Conservation (phyloP, 2,888 invertebrate genomes). For the Zygogramma bicolorata region DNA sequence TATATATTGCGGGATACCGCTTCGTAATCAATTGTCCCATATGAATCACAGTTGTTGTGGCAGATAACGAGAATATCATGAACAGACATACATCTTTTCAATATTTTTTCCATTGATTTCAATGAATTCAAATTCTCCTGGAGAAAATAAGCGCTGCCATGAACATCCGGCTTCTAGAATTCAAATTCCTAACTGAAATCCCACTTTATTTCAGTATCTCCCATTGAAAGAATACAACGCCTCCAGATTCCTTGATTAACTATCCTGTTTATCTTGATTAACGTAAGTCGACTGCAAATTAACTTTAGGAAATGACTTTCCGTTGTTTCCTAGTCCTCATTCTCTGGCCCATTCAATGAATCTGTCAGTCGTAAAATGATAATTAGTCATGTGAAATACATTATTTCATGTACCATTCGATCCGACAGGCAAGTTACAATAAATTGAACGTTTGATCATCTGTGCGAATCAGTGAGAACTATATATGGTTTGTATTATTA, state of each 20-base stretch:
- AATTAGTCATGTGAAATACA: not conserved
- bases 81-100: no score
- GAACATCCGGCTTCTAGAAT: not conserved
- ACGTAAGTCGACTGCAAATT: conserved; percentile 14
- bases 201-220: not conserved
- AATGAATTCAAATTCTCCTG: not conserved
- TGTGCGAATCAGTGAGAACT: no score
- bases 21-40: no score
- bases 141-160: not conserved
- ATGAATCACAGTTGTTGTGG: no score
- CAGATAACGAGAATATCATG: no score
- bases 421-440: not conserved
- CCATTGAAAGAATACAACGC: not conserved
- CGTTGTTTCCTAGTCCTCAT: not conserved
- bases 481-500: no score
- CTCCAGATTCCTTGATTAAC: conserved; percentile 43
- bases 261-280: conserved; percentile 52
- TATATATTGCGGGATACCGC: no score
- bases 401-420: not conserved
- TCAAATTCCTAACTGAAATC: not conserved
- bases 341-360: not conserved
- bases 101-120: not conserved
- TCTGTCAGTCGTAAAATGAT: not conserved
- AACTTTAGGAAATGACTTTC: not conserved
- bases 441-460: no score